A percentile compares a stretch with the other conserved stretches of the same genome.
phyloP scores from a whole-genome alignment of 2,113 vertebrate genomes.

The Empidonax alnorum region DNA sequence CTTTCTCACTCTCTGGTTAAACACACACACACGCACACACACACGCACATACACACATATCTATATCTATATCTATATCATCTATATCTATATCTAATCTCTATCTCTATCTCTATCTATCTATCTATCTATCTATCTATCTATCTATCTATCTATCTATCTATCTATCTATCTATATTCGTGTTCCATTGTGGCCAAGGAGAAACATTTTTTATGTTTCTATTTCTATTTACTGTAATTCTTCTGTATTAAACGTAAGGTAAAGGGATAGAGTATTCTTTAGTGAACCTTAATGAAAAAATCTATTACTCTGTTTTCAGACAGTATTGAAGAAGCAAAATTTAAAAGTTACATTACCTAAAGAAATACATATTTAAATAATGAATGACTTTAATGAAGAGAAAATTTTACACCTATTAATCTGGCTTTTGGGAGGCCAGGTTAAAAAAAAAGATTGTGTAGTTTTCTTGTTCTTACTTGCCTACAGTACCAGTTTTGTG shows the following conservation, averaged over 20 bases:
- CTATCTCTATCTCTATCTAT: no score
- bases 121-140: no score
- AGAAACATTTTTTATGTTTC: constrained; percentile 68
- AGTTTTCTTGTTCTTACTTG: not conserved
- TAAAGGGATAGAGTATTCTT: constrained; percentile 10
- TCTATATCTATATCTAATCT: no score
- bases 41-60: not conserved
- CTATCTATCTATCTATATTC: not conserved
- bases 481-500: not conserved
- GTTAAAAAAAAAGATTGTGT: not conserved
- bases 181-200: not conserved
- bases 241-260: constrained; percentile 45
- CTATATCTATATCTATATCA: no score
- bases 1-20: constrained; percentile 25
- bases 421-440: accelerated
- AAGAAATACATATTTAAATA: not conserved
- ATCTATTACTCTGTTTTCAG: constrained; percentile 32
- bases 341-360: not conserved
- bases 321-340: not conserved
- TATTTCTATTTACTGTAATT: constrained; percentile 67
- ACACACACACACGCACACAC: no score
- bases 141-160: no score
- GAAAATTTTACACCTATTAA: not conserved
- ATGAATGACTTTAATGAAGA: not conserved
- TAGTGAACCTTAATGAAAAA: constrained; percentile 25